Conservation (phyloP, 37 sponge, comb jelly and placozoan species). For the Beroe forskalii region DNA sequence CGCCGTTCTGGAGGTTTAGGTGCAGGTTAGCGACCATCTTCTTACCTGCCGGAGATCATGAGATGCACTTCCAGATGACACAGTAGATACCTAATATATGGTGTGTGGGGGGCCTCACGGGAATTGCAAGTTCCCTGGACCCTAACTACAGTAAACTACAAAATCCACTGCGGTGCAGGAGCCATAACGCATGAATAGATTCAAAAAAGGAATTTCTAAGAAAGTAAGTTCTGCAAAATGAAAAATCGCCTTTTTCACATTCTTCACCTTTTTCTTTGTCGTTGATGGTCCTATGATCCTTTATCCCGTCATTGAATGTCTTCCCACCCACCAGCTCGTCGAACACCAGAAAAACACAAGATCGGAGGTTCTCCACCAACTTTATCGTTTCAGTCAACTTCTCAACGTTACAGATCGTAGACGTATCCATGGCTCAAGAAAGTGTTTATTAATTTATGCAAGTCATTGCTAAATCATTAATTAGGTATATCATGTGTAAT, state of each 20-base stretch:
- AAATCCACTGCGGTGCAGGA: too few relatives aligned
- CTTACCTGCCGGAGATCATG: slow-evolving; percentile 33
- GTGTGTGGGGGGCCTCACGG: too few relatives aligned
- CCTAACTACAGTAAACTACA: too few relatives aligned
- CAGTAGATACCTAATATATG: too few relatives aligned
- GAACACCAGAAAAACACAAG: slow-evolving; percentile 21
- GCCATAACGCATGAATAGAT: too few relatives aligned
- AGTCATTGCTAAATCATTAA: too few relatives aligned
- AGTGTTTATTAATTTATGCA: too few relatives aligned
- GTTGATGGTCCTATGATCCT: slow-evolving; percentile 62
- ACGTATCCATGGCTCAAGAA: slow-evolving; percentile 16
- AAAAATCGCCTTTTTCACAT: too few relatives aligned
- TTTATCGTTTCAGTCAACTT: slow-evolving; percentile 32
- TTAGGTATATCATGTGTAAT: not conserved
- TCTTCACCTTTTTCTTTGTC: slow-evolving; percentile 61
- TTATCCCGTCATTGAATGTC: slow-evolving; percentile 58
- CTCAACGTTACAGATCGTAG: slow-evolving; percentile 18
- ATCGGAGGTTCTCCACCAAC: slow-evolving; percentile 27
- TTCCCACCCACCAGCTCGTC: slow-evolving; percentile 56
- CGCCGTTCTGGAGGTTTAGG: slow-evolving; percentile 39
- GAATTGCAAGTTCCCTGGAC: too few relatives aligned
- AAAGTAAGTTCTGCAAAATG: too few relatives aligned
- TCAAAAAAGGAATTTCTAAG: too few relatives aligned
- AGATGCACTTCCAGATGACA: too few relatives aligned
- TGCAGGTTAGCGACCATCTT: slow-evolving; percentile 37